Percentiles rank a stretch among this genome's conserved stretches.
Evolutionary conservation across 2,888 invertebrate genomes (phyloP).

Genomic region (Agrenia bidenticulata): DNA sequence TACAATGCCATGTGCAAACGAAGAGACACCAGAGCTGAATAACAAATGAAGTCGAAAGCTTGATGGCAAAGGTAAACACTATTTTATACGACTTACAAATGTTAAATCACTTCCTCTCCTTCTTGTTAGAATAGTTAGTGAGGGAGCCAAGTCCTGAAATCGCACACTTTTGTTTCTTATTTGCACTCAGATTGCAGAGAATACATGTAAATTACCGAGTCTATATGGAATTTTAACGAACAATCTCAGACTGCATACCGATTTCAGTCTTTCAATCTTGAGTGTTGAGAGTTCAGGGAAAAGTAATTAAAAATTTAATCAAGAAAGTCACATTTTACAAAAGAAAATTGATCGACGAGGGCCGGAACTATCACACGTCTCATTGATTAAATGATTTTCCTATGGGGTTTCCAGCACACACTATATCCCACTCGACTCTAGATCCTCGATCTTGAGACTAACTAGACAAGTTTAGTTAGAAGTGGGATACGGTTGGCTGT

Average conservation of each 20-base stretch:
- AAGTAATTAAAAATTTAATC: slow-evolving; percentile 26
- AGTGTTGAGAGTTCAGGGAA: slow-evolving; percentile 8
- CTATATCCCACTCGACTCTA: background rate
- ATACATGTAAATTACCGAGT: background rate
- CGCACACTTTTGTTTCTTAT: background rate
- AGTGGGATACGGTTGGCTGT: no score
- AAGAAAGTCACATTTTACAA: slow-evolving; percentile 9
- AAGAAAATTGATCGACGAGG: slow-evolving; percentile 9
- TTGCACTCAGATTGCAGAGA: no score
- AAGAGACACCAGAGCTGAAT: slow-evolving; percentile 9
- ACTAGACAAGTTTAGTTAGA: background rate
- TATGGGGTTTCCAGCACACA: background rate
- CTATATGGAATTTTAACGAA: no score
- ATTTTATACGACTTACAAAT: slow-evolving; percentile 13
- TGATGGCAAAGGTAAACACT: slow-evolving; percentile 22
- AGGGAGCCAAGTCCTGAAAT: no score
- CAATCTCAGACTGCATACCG: no score
- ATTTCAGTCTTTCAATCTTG: no score
- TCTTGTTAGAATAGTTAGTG: background rate
- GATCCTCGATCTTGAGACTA: background rate
- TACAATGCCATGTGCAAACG: background rate
- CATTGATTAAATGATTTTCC: slow-evolving; percentile 23
- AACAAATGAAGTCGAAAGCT: slow-evolving; percentile 2
- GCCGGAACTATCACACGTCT: slow-evolving; percentile 23
- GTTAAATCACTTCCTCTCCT: slow-evolving; percentile 5